phyloP scores from a whole-genome alignment of 2,113 vertebrate genomes.

The Nothobranchius furzeri region DNA sequence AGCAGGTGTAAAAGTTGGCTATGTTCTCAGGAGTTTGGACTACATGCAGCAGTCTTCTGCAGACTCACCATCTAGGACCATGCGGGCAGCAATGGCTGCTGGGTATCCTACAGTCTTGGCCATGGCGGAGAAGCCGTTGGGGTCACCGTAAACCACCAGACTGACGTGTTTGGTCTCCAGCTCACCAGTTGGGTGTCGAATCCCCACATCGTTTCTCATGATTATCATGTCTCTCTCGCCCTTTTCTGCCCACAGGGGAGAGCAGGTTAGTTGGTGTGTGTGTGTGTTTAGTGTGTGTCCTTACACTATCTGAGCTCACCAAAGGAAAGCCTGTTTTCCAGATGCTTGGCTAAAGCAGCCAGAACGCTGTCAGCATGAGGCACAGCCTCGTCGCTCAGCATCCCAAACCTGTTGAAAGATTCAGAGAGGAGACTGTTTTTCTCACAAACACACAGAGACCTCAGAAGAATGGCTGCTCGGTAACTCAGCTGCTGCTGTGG shows the following conservation, averaged over 20 bases:
- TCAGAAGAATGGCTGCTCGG: conserved; percentile 15
- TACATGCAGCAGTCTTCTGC: neutral
- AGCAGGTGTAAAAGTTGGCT: too few species aligned
- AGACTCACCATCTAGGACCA: conserved; percentile 92
- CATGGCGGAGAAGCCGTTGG: conserved; percentile 93
- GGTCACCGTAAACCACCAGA: conserved; percentile 92
- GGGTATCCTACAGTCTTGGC: conserved; percentile 96
- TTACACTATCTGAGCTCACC: conserved; percentile 72
- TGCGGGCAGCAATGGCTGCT: conserved; percentile 89
- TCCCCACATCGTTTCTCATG: conserved; percentile 90
- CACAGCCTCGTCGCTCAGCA: conserved; percentile 86
- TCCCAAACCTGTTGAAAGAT: conserved; percentile 84
- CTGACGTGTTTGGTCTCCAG: conserved; percentile 89
- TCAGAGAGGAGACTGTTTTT: neutral
- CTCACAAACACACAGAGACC: conserved; percentile 28
- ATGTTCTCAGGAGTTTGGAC: too few species aligned
- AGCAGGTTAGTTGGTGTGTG: neutral
- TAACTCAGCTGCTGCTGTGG: neutral
- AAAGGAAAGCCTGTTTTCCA: conserved; percentile 88
- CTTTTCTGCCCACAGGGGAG: conserved; percentile 69
- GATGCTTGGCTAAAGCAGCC: conserved; percentile 87
- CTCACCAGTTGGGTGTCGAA: conserved; percentile 92
- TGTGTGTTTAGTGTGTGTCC: neutral
- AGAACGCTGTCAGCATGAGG: conserved; percentile 85
- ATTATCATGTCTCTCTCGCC: conserved; percentile 93